Percentiles rank a stretch among this genome's conserved stretches.
Evolutionary conservation across 1,140 invertebrate species (phyloP).

Genomic region (Sminthurinus signatus): DNA sequence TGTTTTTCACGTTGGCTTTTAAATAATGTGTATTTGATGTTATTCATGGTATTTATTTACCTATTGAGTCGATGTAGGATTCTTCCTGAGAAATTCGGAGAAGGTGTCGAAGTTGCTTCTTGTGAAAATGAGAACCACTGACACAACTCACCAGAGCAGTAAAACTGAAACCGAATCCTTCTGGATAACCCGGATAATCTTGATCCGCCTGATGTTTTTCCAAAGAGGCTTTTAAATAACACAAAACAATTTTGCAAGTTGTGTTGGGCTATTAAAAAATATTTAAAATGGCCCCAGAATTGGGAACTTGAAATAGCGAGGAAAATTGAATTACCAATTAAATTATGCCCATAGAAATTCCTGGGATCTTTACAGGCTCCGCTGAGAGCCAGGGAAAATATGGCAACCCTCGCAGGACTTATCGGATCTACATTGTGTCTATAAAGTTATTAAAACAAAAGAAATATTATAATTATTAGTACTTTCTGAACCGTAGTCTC

Average conservation of each 20-base stretch:
- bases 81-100: slow-evolving; percentile 64
- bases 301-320: not conserved
- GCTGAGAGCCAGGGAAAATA: slow-evolving; percentile 64
- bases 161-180: slow-evolving; percentile 57
- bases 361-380: slow-evolving; percentile 72
- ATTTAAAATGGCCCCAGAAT: no score
- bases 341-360: slow-evolving; percentile 72
- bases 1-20: no score
- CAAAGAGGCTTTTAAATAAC: slow-evolving; percentile 42
- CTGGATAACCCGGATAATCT: slow-evolving; percentile 46
- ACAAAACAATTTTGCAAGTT: no score
- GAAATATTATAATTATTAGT: no score
- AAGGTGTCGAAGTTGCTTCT: slow-evolving; percentile 63
- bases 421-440: slow-evolving; percentile 45
- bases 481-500: no score
- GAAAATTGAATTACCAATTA: slow-evolving; percentile 57
- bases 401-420: no score
- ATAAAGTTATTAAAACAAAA: not conserved
- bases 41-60: no score
- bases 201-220: slow-evolving; percentile 61
- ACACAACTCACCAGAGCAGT: slow-evolving; percentile 63
- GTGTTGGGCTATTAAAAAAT: no score
- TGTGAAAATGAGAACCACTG: slow-evolving; percentile 69
- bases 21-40: no score
- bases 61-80: slow-evolving; percentile 17